Evolutionary conservation across 2,113 vertebrate species (phyloP).

Genomic region (Neomonachus schauinslandi): DNA sequence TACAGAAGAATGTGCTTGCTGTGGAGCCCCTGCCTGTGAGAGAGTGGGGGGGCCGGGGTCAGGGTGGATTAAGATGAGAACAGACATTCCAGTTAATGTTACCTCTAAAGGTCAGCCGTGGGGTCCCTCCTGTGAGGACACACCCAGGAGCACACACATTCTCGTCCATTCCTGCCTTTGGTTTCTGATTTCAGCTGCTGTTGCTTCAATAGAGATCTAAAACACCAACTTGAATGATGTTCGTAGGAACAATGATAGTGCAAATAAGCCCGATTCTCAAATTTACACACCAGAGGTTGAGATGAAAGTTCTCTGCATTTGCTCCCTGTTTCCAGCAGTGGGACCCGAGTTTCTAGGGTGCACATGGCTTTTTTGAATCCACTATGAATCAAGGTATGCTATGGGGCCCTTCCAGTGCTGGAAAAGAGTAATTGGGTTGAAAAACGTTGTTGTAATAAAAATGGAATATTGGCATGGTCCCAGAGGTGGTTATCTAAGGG

Average conservation of each 20-base stretch:
- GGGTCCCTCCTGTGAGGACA: background rate
- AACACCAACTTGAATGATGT: background rate
- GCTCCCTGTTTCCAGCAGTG: background rate
- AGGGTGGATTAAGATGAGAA: background rate
- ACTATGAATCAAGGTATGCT: background rate
- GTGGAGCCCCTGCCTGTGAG: background rate
- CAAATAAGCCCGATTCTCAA: background rate
- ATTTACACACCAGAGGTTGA: background rate
- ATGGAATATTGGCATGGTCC: background rate
- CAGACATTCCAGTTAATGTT: background rate
- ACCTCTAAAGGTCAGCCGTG: background rate
- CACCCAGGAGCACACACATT: background rate
- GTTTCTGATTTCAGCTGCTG: constrained; percentile 20
- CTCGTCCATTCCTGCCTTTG: background rate
- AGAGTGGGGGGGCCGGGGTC: background rate
- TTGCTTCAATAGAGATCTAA: background rate
- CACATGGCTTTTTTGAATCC: background rate
- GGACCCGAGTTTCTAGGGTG: background rate
- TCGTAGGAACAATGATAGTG: background rate
- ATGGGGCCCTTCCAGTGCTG: background rate
- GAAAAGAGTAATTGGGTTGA: background rate
- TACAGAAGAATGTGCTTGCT: background rate
- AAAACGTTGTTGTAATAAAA: constrained; percentile 24
- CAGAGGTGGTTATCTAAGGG: background rate
- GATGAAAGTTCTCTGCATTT: background rate